Evolutionary conservation across 2,797 vertebrate species (phyloP).

Genomic region (Hoplostethus mediterraneus): DNA sequence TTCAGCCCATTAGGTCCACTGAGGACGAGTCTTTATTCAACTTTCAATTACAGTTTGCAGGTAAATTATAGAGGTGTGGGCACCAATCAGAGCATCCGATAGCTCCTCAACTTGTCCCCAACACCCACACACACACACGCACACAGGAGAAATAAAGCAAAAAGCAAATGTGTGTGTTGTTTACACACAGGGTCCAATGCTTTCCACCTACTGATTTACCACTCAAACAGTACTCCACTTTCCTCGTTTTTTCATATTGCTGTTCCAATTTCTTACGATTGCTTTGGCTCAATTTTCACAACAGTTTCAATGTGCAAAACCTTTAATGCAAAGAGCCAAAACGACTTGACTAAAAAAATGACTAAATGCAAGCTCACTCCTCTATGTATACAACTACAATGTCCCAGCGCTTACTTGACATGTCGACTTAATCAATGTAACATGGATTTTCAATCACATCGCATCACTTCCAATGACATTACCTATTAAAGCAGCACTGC

Average conservation of each 20-base stretch:
- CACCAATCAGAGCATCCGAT: not conserved
- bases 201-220: not conserved
- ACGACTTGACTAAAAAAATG: no score
- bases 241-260: not conserved
- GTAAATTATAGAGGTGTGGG: constrained; percentile 23
- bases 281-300: no score
- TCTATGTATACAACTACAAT: no score
- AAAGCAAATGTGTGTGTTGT: not conserved
- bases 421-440: no score
- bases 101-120: not conserved
- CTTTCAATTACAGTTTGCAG: constrained; percentile 17
- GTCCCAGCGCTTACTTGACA: no score
- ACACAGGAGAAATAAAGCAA: constrained; percentile 2
- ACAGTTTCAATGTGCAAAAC: no score
- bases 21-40: constrained; percentile 14
- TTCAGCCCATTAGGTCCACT: constrained; percentile 31
- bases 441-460: no score
- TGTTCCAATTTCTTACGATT: not conserved
- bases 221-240: not conserved
- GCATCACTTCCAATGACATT: no score
- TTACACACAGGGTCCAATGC: not conserved
- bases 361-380: no score
- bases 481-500: no score
- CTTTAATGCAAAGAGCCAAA: no score
- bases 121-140: not conserved